Evolutionary conservation across 1,140 invertebrate species (phyloP), one percentile per base, ranked within the genome.

Genomic region (Eueides isabella): DNA sequence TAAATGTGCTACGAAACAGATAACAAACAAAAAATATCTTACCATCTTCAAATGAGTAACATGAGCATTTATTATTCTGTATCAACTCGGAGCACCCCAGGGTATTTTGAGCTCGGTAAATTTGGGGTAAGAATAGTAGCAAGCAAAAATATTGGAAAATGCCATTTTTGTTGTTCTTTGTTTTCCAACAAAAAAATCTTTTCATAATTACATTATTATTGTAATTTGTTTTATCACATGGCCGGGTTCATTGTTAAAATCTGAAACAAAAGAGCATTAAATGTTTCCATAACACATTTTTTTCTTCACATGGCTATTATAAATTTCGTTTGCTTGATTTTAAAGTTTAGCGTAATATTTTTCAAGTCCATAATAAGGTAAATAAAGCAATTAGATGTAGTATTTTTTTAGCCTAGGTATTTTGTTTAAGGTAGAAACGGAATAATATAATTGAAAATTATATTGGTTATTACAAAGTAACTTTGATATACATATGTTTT

Each of bases 61-160:
- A 93, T 61, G 89, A 87, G 82, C 91, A 93, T 87, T 91, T 91
- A 82, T 87, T 87, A 80, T 81, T 88, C 77, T 76, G 81, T 75
- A 87, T 89, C 81, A 88, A 76, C 74, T 88, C 85, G 16, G 86
- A 77, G 72, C 91, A 92, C 72, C 81, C 88, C 89, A 91, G 68
- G 87, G 89, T 90, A 91, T 92, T 91, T 89, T 92, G 79, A 90
- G 88, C 87, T 91, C 91, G 85, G 82, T 85, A 82, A 88, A 91
- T 76, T 81, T 85, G 78, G 79, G 84, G 85, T 79, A 90, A 74
- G 85, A 91, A 83, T 82, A 91, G 77, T 80, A 92, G 82, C 87
- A 92, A 84, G 82, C 84, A 85, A 84, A 91, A 85, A 86, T 88
- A 84, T 86, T 88, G 81, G 78, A 88, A 83, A 82, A 86, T 79